Evolutionary conservation across 2,888 invertebrate species (phyloP).

Genomic region (Allygus modestus): DNA sequence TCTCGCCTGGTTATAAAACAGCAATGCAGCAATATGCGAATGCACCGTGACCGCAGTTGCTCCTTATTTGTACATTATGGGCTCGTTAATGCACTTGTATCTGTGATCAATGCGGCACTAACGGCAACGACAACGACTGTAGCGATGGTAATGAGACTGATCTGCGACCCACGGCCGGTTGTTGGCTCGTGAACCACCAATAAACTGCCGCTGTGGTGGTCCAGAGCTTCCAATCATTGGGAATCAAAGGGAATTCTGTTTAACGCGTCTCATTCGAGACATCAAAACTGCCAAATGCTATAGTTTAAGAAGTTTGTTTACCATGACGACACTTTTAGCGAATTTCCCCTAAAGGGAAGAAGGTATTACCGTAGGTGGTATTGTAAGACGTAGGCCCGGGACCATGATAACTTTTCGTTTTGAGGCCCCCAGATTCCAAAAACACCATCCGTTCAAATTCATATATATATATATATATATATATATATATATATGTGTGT

Average conservation of each 20-base stretch:
- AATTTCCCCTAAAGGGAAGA: too few relatives aligned
- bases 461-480: too few relatives aligned
- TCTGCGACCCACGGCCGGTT: slow-evolving; percentile 11
- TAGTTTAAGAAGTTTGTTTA: too few relatives aligned
- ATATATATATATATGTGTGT: too few relatives aligned
- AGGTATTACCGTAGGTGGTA: too few relatives aligned
- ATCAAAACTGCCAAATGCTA: neutral
- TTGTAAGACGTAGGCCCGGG: too few relatives aligned
- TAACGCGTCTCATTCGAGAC: neutral
- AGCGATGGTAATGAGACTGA: slow-evolving; percentile 35
- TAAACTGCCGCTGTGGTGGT: neutral
- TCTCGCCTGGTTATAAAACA: neutral
- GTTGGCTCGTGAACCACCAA: neutral
- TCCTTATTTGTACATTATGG: slow-evolving; percentile 15
- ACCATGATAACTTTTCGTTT: too few relatives aligned
- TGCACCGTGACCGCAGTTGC: neutral
- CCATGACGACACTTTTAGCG: too few relatives aligned
- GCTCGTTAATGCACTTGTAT: slow-evolving; percentile 11
- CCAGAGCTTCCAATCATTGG: neutral
- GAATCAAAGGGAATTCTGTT: neutral
- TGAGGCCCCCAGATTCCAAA: too few relatives aligned
- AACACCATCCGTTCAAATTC: too few relatives aligned
- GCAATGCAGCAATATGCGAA: neutral
- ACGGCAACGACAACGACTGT: slow-evolving; percentile 6
- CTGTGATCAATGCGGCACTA: slow-evolving; percentile 27